Evolutionary conservation across 2,888 invertebrate genomes (phyloP), one percentile per base, ranked within the genome.

Genomic region (Torymus texanus): DNA sequence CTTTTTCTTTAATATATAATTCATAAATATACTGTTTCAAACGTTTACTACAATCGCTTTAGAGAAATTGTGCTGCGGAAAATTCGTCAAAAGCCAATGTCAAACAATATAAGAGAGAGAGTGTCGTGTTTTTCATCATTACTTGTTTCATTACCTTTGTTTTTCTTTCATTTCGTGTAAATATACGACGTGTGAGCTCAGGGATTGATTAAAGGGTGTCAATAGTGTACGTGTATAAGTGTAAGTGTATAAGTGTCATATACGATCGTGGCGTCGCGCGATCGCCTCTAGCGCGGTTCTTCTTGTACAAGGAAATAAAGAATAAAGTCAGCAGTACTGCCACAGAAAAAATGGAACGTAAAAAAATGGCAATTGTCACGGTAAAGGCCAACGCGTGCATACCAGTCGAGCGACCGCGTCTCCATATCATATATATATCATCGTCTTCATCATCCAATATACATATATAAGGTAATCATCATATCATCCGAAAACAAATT

Each of bases 91-190:
- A 75, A 73, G 77, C 76, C 80, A 80, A 77, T 80, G 77, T 67
- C 76, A 73, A 80, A 80, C 76, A 72, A 80, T 75, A 63, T 61
- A 65, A 79, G 79, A 80, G 80, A 80, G 80, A 80, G 73, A 72
- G 67, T 78, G 66, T 72, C 73, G 61, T 79, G 21, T 63, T 51
- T 65, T 24, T 56, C 55, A 24, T 55, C 21, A 12, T n/a, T 53
- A 21, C 18, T 21, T 21, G 18, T 21, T 21, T 41, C 2, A 51
- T 29, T 70, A 58, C 16, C 16, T 66, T 4, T 66, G 21, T 21
- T 21, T 14, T 65, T n/a, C 11, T 66, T 66, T 67, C 21, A 29
- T 71, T 4, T 56, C 76, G 50, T 68, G 29, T 55, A 13, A 75
- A 74, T 41, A 63, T 63, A 63, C 67, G 67, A 80, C 41, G 41